phyloP scores from a whole-genome alignment of 2,113 vertebrate species.

The Gallinago jamesoni region DNA sequence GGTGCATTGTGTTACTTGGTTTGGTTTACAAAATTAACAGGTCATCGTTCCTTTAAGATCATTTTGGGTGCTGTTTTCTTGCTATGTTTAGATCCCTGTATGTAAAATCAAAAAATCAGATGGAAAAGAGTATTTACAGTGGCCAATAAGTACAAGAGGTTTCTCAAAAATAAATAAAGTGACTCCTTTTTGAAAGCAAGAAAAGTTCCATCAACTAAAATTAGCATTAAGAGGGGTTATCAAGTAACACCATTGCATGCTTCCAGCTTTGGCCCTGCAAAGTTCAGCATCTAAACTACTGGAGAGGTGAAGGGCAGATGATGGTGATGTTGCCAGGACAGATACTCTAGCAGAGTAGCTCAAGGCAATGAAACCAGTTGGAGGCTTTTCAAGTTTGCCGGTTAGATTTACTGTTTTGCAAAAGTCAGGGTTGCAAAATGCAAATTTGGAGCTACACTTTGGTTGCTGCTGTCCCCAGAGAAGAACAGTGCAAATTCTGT shows the following conservation, averaged over 20 bases:
- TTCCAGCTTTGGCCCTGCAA: neutral
- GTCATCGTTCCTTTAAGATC: neutral
- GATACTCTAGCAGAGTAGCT: constrained; percentile 10
- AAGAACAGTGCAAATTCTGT: neutral
- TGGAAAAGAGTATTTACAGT: neutral
- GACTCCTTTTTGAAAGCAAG: neutral
- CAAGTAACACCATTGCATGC: neutral
- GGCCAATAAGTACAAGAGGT: neutral
- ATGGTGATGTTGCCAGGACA: constrained; percentile 17
- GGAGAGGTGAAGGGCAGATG: constrained; percentile 29
- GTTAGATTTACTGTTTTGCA: constrained; percentile 4
- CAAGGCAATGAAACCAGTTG: constrained; percentile 3
- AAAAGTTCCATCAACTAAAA: constrained; percentile 23
- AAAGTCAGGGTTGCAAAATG: constrained; percentile 29
- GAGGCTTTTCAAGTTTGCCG: constrained; percentile 1
- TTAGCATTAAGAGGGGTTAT: neutral
- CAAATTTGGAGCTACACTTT: neutral
- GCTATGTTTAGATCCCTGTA: neutral
- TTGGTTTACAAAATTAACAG: neutral
- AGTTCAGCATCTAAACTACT: neutral
- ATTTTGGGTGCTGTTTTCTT: neutral
- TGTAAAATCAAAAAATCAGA: neutral
- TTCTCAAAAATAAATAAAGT: constrained; percentile 9
- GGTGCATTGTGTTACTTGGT: neutral
- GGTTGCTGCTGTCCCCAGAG: neutral